Conservation (phyloP, 2,797 vertebrate genomes). For the Paedocypris micromegethes region DNA sequence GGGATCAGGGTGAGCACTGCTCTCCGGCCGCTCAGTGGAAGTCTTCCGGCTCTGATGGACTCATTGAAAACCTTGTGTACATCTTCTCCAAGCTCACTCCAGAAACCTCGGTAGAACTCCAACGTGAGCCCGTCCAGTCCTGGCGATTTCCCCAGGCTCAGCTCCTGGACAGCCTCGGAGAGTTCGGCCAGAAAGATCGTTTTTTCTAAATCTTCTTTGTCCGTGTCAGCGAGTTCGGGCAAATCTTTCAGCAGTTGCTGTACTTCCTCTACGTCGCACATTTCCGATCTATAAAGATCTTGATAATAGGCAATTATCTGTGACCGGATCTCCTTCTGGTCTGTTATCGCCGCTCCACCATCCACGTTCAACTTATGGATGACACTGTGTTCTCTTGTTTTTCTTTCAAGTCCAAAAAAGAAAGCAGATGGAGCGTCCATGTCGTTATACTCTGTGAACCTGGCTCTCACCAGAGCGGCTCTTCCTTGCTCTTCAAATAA, state of each 20-base stretch:
- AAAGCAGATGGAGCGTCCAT: background rate
- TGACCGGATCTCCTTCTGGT: background rate
- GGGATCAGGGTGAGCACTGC: background rate
- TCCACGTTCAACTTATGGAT: background rate
- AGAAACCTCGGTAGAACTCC: background rate
- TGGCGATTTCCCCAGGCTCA: background rate
- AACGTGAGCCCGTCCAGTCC: background rate
- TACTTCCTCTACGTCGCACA: background rate
- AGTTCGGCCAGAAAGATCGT: background rate
- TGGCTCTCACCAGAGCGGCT: background rate
- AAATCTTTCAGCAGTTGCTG: background rate
- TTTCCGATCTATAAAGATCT: background rate
- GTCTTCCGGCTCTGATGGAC: background rate
- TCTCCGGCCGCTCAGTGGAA: background rate
- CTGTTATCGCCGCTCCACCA: background rate
- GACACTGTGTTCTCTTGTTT: background rate
- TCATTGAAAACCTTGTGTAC: background rate
- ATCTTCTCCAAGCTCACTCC: background rate
- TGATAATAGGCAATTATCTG: background rate
- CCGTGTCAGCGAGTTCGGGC: background rate
- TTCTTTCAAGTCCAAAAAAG: slow-evolving; percentile 9
- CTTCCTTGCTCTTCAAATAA: background rate
- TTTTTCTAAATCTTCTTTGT: background rate
- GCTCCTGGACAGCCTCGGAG: background rate
- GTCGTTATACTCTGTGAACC: background rate